Base-by-base conservation (phyloP, 2,888 invertebrate species). In the Tridacna gigas region DNA sequence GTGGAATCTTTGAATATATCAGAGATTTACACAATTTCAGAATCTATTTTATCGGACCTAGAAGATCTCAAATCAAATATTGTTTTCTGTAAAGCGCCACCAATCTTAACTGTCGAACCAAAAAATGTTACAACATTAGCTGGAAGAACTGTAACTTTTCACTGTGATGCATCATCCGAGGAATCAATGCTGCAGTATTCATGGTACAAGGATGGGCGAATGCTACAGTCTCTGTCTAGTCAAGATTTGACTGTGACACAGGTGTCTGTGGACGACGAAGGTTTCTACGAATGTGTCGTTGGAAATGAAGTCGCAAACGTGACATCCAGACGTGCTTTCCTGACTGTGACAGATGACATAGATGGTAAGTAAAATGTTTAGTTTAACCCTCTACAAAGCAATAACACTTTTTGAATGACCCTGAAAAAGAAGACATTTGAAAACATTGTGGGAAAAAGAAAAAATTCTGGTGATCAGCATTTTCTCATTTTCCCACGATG, bases 71-170 rank as follows among this genome's bases (percentile, higher is more conserved):
- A 60, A 11, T 63, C 74, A 7, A 26, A 79, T 18, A 86, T 84
- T 60, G 25, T 79, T 12, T 88, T 80, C 47, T 88, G 88, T 61
- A 56, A 79, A 13, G 47, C 63, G 13, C 74, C 88, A 48, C 85
- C 88, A 5, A 60, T 13, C 18, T 60, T 84, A 25, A 4, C 37
- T 18, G 60, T 26, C 11, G 9, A 48, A 26, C 63, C 77, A 13
- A 12, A 45, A n/a, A 88, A 86, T 22, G 7, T 18, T 15, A 82
- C 85, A 26, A 79, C 48, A 0, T n/a, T 76, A 4, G 3, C 37
- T 0, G 85, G 83, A 48, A 63, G n/a, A 0, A 65, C 47, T 18
- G 73, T 73, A 5, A 26, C 13, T 18, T 60, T 88, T 3, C 20
- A 25, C 0, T 88, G 88, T 48, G 18, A 73, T 7, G 82, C 74